Conservation (phyloP, 1,140 invertebrate species). For the Panulirus ornatus region DNA sequence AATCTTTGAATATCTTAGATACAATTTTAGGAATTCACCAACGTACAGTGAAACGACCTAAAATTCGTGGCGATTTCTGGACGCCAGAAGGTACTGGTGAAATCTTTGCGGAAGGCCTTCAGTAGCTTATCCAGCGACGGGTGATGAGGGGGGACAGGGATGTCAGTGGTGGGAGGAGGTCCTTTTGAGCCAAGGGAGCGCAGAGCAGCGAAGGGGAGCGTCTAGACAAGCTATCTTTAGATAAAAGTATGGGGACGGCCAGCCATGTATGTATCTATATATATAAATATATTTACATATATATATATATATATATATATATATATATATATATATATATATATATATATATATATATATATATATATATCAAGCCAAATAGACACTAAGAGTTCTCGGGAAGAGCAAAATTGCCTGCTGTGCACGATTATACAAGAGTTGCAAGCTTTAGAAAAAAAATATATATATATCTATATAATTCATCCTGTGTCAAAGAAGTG, state of each 20-base stretch:
- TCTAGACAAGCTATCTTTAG: not conserved
- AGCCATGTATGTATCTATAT: not conserved
- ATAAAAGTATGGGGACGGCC: not conserved
- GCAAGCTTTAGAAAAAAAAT: not conserved
- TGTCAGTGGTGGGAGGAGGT: not conserved
- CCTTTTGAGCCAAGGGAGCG: not conserved
- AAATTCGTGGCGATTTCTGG: no score
- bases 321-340: slow-evolving; percentile 26
- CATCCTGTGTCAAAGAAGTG: not conserved
- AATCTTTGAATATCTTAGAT: no score
- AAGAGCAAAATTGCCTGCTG: not conserved
- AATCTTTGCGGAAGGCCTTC: not conserved
- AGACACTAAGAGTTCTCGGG: not conserved
- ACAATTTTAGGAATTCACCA: no score
- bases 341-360: slow-evolving; percentile 50
- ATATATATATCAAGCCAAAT: slow-evolving; percentile 19
- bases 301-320: slow-evolving; percentile 26
- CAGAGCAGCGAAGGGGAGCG: not conserved
- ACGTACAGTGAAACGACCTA: no score
- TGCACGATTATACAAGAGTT: not conserved
- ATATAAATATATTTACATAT: no score
- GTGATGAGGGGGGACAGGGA: not conserved
- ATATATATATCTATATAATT: not conserved
- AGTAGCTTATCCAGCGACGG: not conserved
- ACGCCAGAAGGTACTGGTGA: no score